Conservation (phyloP, 1,140 invertebrate species). For the Heliconius himera region DNA sequence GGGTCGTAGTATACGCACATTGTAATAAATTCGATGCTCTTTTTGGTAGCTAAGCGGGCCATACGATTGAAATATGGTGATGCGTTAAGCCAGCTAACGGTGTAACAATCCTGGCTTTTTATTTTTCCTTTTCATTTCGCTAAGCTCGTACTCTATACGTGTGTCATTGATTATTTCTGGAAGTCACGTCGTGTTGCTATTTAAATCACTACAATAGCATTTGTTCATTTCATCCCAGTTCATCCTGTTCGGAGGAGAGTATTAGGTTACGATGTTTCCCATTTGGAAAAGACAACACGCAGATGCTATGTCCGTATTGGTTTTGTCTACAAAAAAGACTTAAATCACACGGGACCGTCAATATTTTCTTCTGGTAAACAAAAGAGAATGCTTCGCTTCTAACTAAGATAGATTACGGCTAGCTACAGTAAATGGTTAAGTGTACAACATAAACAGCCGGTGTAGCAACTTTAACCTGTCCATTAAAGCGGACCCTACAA, state of each 20-base stretch:
- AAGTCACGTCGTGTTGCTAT: slow-evolving; percentile 60
- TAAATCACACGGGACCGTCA: slow-evolving; percentile 72
- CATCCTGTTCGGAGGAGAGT: slow-evolving; percentile 59
- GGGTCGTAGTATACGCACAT: slow-evolving; percentile 72
- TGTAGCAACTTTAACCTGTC: slow-evolving; percentile 22
- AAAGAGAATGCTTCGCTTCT: slow-evolving; percentile 59
- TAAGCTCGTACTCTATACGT: slow-evolving; percentile 53
- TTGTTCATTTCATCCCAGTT: slow-evolving; percentile 64
- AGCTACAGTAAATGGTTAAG: slow-evolving; percentile 47
- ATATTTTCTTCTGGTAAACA: slow-evolving; percentile 75
- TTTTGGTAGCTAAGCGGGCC: slow-evolving; percentile 73
- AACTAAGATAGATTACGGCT: slow-evolving; percentile 71
- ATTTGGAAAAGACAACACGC: slow-evolving; percentile 76
- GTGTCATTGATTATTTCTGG: slow-evolving; percentile 65
- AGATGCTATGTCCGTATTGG: slow-evolving; percentile 75
- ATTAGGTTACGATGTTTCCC: slow-evolving; percentile 71
- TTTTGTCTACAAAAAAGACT: slow-evolving; percentile 76
- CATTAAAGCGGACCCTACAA: slow-evolving; percentile 5
- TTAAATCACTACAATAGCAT: slow-evolving; percentile 62
- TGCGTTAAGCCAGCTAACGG: slow-evolving; percentile 76
- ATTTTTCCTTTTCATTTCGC: slow-evolving; percentile 71
- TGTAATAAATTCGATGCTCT: slow-evolving; percentile 81
- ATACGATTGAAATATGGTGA: slow-evolving; percentile 79
- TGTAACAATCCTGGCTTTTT: slow-evolving; percentile 66
- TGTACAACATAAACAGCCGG: slow-evolving; percentile 16